Evolutionary conservation across 2,113 vertebrate genomes (phyloP).

Genomic region (Myrmecobius fasciatus): DNA sequence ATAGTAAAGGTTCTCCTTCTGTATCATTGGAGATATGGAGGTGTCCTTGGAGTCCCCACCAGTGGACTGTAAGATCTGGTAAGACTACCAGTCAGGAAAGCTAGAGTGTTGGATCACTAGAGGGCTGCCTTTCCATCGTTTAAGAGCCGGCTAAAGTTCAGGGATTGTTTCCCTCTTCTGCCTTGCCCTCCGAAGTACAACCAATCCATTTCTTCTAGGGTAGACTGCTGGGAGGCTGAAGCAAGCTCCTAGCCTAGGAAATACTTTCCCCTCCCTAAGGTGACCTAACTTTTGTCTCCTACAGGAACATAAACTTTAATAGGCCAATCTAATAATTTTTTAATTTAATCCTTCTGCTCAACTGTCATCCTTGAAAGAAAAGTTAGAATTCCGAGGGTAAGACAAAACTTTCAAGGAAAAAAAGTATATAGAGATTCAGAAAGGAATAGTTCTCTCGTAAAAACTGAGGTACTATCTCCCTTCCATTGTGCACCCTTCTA

Average conservation of each 20-base stretch:
- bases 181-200: neutral
- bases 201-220: neutral
- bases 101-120: neutral
- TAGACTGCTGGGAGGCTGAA: neutral
- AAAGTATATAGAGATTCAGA: neutral
- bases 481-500: neutral
- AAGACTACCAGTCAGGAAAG: neutral
- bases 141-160: too few relatives aligned
- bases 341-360: neutral
- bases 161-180: too few relatives aligned
- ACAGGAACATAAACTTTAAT: neutral
- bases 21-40: neutral
- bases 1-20: neutral
- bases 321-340: neutral
- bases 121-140: neutral
- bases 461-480: neutral
- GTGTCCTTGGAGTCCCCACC: neutral
- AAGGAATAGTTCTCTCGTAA: neutral
- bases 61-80: neutral
- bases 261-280: neutral
- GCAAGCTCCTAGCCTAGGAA: neutral
- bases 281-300: neutral
- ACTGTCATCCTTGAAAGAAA: neutral
- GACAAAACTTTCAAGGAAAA: neutral
- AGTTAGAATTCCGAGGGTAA: neutral